Conservation (phyloP, 2,113 vertebrate species). For the Ovibos moschatus region DNA sequence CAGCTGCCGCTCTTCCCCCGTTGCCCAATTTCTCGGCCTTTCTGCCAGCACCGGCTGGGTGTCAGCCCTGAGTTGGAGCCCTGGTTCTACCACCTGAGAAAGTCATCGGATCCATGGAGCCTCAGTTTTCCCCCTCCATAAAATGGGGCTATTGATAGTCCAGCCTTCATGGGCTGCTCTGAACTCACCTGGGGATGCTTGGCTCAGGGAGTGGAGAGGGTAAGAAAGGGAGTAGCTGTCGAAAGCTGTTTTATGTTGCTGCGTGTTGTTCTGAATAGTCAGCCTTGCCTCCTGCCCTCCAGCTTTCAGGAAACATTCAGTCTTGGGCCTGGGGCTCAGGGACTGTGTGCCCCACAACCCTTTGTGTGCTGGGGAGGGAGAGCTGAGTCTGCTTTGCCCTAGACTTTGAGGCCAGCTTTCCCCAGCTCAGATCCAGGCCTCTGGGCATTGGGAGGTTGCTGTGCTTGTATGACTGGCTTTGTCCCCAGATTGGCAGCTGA, state of each 20-base stretch:
- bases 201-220: background rate
- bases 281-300: background rate
- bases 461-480: background rate
- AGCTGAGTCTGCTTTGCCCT: background rate
- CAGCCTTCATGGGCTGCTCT: fast-evolving
- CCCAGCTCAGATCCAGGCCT: background rate
- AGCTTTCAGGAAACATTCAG: background rate
- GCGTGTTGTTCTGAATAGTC: background rate
- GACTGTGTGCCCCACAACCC: background rate
- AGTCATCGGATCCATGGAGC: no score
- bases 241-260: background rate
- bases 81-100: background rate
- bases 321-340: background rate
- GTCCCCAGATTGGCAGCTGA: background rate
- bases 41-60: background rate
- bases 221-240: background rate
- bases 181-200: background rate
- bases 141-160: background rate
- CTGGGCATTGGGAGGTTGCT: background rate
- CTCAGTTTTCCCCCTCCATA: background rate
- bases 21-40: fast-evolving
- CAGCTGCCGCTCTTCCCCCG: fast-evolving
- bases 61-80: background rate
- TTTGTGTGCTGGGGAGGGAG: background rate
- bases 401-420: background rate